These are phyloP conservation scores for Ellobium chinense DNA, from an alignment of 2,888 invertebrate species.

Conservation along the genomic window DNA sequence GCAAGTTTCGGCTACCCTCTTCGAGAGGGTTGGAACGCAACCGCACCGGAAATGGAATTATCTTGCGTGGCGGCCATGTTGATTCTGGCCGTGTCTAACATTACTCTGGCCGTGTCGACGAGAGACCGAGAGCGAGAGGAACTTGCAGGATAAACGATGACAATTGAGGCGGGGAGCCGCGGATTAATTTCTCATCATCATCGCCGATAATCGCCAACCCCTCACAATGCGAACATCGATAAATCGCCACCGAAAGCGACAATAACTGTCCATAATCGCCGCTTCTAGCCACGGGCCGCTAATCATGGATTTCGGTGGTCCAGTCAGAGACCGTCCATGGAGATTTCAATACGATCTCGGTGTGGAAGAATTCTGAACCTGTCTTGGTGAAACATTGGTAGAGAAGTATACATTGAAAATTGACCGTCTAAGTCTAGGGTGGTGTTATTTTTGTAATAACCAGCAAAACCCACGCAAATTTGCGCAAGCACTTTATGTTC, in stretches of 20 bases:
- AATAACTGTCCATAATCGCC: slow-evolving; percentile 44
- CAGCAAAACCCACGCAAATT: no score
- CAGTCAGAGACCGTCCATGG: background rate
- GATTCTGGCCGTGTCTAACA: slow-evolving; percentile 16
- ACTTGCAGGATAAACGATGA: slow-evolving; percentile 42
- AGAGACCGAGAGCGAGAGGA: slow-evolving; percentile 25
- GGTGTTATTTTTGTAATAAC: no score
- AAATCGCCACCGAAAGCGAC: slow-evolving; percentile 34
- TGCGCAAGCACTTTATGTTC: no score
- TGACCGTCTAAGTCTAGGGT: no score
- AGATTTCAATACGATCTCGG: no score
- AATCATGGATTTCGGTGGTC: background rate
- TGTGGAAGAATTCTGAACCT: no score
- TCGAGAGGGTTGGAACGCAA: background rate
- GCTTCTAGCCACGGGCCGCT: slow-evolving; percentile 8
- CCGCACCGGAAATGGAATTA: slow-evolving; percentile 41
- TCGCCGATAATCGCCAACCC: slow-evolving; percentile 21
- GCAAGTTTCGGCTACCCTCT: slow-evolving; percentile 25
- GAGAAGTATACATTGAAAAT: no score
- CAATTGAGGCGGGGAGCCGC: slow-evolving; percentile 37
- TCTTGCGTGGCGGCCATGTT: slow-evolving; percentile 37
- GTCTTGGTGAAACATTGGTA: no score
- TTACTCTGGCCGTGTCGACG: slow-evolving; percentile 26
- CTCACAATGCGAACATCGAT: slow-evolving; percentile 29
- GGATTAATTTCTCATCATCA: slow-evolving; percentile 42